These are phyloP conservation scores for Cochlearius cochlearius DNA, from an alignment of 2,113 vertebrate species.

Conservation along the genomic window DNA sequence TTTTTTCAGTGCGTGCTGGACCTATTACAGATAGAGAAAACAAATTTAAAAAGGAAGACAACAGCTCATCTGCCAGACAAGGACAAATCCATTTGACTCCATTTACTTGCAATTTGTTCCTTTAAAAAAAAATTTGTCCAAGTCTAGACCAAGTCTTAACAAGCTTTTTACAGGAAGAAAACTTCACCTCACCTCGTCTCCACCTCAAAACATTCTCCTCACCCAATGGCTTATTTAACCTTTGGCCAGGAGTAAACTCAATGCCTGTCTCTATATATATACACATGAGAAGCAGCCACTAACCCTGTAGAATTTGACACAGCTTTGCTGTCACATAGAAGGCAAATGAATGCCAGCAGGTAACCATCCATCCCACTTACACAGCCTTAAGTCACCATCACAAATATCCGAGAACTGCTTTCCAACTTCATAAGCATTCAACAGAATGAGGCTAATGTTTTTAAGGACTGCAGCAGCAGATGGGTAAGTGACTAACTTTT, in stretches of 20 bases:
- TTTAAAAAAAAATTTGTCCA: neutral
- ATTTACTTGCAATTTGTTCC: neutral
- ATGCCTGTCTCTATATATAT: fast-evolving
- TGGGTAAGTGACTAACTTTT: fast-evolving
- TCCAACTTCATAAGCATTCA: neutral
- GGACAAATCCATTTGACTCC: neutral
- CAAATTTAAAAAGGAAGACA: neutral
- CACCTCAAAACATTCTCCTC: neutral
- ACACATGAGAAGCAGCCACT: neutral
- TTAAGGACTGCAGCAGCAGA: neutral
- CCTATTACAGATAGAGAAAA: conserved; percentile 69
- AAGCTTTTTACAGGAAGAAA: neutral
- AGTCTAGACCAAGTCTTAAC: neutral
- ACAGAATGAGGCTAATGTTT: neutral
- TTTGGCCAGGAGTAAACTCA: neutral
- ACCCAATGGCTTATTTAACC: neutral
- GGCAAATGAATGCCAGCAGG: neutral
- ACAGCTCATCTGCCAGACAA: neutral
- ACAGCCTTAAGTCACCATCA: neutral
- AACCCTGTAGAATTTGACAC: neutral
- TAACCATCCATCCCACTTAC: neutral
- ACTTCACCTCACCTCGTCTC: fast-evolving
- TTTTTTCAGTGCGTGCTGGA: conserved; percentile 96
- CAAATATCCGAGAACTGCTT: neutral
- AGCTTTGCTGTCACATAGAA: neutral